Evolutionary conservation across 1,140 invertebrate genomes (phyloP).

Genomic region (Atopsyche davidsoni): DNA sequence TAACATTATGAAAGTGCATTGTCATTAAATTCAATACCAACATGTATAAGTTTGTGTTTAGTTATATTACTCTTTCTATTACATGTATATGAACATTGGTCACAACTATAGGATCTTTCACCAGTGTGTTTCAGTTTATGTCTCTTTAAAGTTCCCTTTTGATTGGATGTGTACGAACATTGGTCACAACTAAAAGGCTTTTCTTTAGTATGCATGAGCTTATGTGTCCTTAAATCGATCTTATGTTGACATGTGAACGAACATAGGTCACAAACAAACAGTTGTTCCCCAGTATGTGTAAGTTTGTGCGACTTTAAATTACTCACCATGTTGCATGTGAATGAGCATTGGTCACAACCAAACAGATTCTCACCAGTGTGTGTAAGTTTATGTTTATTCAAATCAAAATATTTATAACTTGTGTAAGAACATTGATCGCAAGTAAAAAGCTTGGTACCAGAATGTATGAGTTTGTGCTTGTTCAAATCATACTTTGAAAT

Average conservation of each 20-base stretch:
- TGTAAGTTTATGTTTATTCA: slow-evolving; percentile 8
- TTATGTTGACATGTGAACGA: not conserved
- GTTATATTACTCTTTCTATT: too few species aligned
- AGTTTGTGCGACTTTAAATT: not conserved
- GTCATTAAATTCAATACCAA: too few species aligned
- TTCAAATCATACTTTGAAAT: slow-evolving; percentile 9
- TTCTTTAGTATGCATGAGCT: not conserved
- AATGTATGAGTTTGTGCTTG: slow-evolving; percentile 9
- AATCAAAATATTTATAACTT: slow-evolving; percentile 9
- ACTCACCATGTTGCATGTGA: not conserved
- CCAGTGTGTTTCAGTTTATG: not conserved
- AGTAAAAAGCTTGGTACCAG: slow-evolving; percentile 5
- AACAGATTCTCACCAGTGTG: slow-evolving; percentile 4
- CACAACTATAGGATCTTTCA: not conserved
- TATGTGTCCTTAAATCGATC: not conserved
- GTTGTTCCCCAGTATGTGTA: not conserved
- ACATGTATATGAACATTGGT: not conserved
- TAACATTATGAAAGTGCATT: too few species aligned
- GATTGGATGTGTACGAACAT: not conserved
- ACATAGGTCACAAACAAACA: not conserved
- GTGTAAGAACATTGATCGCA: slow-evolving; percentile 13
- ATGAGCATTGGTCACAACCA: not conserved
- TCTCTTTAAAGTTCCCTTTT: not conserved
- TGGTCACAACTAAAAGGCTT: not conserved
- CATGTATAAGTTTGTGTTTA: too few species aligned